These are phyloP conservation scores for Alviniconcha marisindica DNA, from an alignment of 1,140 invertebrate species.

Conservation along the genomic window DNA sequence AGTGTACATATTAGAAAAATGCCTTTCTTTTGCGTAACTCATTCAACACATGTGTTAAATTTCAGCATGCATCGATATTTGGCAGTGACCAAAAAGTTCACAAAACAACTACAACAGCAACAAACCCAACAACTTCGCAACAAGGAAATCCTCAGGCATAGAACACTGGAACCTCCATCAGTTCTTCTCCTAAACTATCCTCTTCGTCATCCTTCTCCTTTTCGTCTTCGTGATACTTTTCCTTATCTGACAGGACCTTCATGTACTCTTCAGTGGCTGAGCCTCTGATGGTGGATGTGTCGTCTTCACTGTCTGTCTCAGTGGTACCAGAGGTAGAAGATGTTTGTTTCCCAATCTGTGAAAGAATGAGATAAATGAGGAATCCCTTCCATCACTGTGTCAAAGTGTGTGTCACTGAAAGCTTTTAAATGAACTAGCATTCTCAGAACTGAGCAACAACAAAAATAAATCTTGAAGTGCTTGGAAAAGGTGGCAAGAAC, in stretches of 20 bases:
- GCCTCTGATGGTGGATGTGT: conserved; percentile 26
- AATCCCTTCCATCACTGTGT: no score
- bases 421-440: no score
- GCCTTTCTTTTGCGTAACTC: not conserved
- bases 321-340: not conserved
- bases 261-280: conserved; percentile 26
- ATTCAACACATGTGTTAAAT: not conserved
- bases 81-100: no score
- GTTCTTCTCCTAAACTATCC: conserved; percentile 45
- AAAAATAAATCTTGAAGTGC: no score
- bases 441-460: no score
- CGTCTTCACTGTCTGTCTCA: conserved; percentile 34
- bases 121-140: no score
- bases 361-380: no score
- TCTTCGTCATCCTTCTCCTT: conserved; percentile 41
- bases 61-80: not conserved
- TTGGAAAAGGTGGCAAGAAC: no score
- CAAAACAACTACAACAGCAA: no score
- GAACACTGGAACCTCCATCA: conserved; percentile 45
- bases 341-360: not conserved
- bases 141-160: conserved; percentile 4
- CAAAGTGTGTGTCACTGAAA: no score
- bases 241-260: conserved; percentile 37
- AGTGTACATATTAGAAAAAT: no score
- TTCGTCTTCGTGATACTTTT: conserved; percentile 41